phyloP scores from a whole-genome alignment of 1,140 invertebrate species.

The Hesperophylax magnus region DNA sequence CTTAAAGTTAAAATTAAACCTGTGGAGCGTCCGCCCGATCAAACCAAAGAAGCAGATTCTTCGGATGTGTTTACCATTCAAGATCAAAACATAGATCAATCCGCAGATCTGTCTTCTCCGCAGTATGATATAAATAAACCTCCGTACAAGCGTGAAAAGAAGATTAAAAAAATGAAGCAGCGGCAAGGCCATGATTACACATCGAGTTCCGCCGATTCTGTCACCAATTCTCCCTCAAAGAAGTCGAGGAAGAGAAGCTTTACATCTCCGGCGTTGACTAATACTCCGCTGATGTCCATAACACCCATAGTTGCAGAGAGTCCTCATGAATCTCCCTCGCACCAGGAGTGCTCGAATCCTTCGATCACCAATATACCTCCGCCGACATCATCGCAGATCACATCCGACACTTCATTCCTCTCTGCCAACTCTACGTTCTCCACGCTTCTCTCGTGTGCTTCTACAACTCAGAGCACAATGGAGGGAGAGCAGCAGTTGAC shows the following conservation, averaged over 20 bases:
- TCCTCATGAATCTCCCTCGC: conserved; percentile 68
- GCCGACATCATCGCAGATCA: conserved; percentile 37
- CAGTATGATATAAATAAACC: conserved; percentile 42
- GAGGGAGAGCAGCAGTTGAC: conserved; percentile 64
- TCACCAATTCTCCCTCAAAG: conserved; percentile 61
- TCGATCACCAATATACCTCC: conserved; percentile 53
- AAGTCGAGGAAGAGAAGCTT: conserved; percentile 67
- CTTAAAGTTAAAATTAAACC: conserved; percentile 75
- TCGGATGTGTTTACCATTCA: conserved; percentile 45
- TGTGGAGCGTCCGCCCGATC: conserved; percentile 62
- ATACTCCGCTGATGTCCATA: conserved; percentile 69
- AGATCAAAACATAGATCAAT: conserved; percentile 36
- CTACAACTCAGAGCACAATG: conserved; percentile 54
- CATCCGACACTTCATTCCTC: conserved; percentile 61
- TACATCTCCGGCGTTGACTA: conserved; percentile 67
- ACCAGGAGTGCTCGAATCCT: conserved; percentile 61
- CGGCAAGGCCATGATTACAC: conserved; percentile 58
- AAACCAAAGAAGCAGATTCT: conserved; percentile 36
- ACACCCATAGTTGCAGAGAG: conserved; percentile 69
- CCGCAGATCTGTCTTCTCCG: not conserved
- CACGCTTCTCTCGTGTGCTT: conserved; percentile 60
- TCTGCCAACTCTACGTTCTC: conserved; percentile 68
- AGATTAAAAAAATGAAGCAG: conserved; percentile 61
- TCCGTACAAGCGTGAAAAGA: conserved; percentile 63
- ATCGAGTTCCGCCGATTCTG: conserved; percentile 52